Conservation (phyloP, 2,113 vertebrate species). For the Phainopepla nitens region DNA sequence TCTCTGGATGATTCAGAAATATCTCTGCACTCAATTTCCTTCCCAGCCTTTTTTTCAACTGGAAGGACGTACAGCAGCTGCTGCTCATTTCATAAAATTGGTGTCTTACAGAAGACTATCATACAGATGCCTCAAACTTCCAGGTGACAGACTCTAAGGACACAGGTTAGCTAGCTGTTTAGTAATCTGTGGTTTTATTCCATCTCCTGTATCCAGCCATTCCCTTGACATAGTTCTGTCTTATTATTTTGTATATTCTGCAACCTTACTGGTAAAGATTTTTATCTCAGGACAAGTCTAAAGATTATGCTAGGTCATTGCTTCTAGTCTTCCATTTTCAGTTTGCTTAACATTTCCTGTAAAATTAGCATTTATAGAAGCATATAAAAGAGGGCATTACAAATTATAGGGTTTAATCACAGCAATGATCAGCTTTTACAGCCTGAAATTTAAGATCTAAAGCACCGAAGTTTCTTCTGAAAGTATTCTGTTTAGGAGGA, state of each 20-base stretch:
- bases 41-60: not conserved
- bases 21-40: not conserved
- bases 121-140: not conserved
- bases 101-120: not conserved
- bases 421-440: not conserved
- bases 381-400: not conserved
- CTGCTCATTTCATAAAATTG: not conserved
- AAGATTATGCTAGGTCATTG: not conserved
- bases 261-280: not conserved
- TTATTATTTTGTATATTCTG: not conserved
- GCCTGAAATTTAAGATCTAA: not conserved
- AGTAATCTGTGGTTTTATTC: not conserved
- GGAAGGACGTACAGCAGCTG: accelerated
- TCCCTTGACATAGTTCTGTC: not conserved
- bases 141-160: not conserved
- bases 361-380: not conserved
- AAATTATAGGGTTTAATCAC: not conserved
- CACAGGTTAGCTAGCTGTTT: not conserved
- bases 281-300: not conserved
- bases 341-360: not conserved
- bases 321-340: not conserved
- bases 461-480: not conserved
- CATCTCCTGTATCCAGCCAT: not conserved
- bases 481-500: not conserved
- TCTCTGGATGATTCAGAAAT: not conserved